phyloP scores from a whole-genome alignment of 2,888 invertebrate genomes.

The Hanleya hanleyi region DNA sequence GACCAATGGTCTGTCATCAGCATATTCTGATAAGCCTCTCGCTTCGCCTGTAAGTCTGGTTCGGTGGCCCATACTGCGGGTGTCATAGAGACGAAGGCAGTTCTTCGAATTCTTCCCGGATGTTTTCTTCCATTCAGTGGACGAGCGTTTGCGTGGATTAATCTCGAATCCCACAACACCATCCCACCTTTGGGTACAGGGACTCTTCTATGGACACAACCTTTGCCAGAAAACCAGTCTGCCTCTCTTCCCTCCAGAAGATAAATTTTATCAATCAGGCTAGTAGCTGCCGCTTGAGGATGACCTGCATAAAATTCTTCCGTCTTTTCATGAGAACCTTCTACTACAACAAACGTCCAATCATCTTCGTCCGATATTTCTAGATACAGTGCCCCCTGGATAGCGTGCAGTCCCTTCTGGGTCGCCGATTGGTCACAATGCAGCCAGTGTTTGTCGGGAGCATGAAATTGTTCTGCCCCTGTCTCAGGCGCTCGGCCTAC shows the following conservation, averaged over 20 bases:
- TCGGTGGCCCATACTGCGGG: constrained; percentile 45
- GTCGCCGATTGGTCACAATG: constrained; percentile 58
- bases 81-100: constrained; percentile 46
- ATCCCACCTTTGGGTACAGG: constrained; percentile 63
- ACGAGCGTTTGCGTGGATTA: constrained; percentile 60
- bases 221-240: constrained; percentile 44
- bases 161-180: constrained; percentile 65
- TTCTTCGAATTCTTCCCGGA: constrained; percentile 41
- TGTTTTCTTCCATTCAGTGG: constrained; percentile 46
- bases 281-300: constrained; percentile 28
- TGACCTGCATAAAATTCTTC: constrained; percentile 36
- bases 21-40: constrained; percentile 36
- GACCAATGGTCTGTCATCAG: constrained; percentile 45
- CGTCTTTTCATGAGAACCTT: constrained; percentile 44
- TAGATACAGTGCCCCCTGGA: constrained; percentile 55
- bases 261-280: constrained; percentile 39
- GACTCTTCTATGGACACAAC: constrained; percentile 49
- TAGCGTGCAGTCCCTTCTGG: constrained; percentile 58
- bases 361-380: constrained; percentile 49
- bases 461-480: constrained; percentile 44
- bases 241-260: constrained; percentile 39
- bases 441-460: constrained; percentile 43
- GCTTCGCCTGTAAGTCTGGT: constrained; percentile 36
- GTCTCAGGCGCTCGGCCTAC: constrained; percentile 64
- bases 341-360: constrained; percentile 46